Evolutionary conservation across 1,140 invertebrate genomes (phyloP).

Genomic region (Elymnias hypermnestra): DNA sequence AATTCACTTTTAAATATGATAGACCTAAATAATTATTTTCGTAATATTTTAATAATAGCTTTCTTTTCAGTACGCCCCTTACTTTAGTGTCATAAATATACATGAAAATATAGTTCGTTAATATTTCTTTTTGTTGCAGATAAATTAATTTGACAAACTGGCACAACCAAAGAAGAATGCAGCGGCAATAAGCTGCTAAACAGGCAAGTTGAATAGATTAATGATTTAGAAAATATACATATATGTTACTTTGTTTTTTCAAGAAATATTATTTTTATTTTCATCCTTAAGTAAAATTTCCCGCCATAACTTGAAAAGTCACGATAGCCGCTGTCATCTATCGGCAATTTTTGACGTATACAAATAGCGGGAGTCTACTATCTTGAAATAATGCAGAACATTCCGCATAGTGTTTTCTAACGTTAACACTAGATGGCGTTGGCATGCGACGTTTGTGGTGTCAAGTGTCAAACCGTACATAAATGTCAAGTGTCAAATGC

Average conservation of each 20-base stretch:
- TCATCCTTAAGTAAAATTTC: slow-evolving; percentile 12
- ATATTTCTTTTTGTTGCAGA: slow-evolving; percentile 54
- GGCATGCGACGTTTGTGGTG: slow-evolving; percentile 14
- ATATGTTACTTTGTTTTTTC: too few relatives aligned
- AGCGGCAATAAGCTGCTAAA: slow-evolving; percentile 68
- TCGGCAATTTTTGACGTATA: slow-evolving; percentile 29
- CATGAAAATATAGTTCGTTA: too few relatives aligned
- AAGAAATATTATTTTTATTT: too few relatives aligned
- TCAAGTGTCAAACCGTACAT: slow-evolving; percentile 32
- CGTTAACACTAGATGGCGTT: slow-evolving; percentile 42
- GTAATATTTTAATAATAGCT: too few relatives aligned
- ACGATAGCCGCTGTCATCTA: slow-evolving; percentile 39
- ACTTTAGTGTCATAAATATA: too few relatives aligned
- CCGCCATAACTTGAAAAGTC: slow-evolving; percentile 11
- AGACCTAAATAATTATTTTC: too few relatives aligned
- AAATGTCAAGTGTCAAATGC: slow-evolving; percentile 48
- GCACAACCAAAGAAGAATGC: slow-evolving; percentile 37
- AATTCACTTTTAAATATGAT: too few relatives aligned
- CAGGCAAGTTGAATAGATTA: slow-evolving; percentile 31
- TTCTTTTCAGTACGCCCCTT: too few relatives aligned
- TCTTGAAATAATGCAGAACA: slow-evolving; percentile 11
- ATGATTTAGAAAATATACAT: too few relatives aligned
- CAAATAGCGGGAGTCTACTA: slow-evolving; percentile 25
- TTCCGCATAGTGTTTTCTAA: background rate
- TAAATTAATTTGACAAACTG: slow-evolving; percentile 21